Conservation (phyloP, 2,888 invertebrate genomes). For the Palloptera scutellata region DNA sequence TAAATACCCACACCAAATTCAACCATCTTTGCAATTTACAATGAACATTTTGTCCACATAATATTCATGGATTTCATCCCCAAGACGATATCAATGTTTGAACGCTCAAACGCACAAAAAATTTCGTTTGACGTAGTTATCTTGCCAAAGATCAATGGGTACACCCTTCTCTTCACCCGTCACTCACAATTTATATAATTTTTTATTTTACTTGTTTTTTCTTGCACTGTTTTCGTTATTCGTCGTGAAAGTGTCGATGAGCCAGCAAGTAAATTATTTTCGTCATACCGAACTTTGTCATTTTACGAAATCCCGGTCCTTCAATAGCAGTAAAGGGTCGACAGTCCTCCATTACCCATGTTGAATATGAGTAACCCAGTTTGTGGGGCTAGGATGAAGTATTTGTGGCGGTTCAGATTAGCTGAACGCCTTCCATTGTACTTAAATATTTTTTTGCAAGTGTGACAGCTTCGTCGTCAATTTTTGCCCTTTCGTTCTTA, state of each 20-base stretch:
- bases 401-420: slow-evolving; percentile 11
- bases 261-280: background rate
- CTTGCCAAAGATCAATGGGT: slow-evolving; percentile 1
- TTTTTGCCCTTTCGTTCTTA: no score
- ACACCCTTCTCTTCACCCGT: background rate
- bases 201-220: no score
- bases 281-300: slow-evolving; percentile 12
- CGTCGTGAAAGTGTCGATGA: no score
- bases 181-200: background rate
- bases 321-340: slow-evolving; percentile 18
- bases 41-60: no score
- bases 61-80: no score
- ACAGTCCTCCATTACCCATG: slow-evolving; percentile 18
- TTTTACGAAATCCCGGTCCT: slow-evolving; percentile 19
- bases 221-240: no score
- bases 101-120: no score
- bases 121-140: no score
- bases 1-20: no score
- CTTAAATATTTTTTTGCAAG: background rate
- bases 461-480: no score
- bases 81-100: no score
- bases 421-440: slow-evolving; percentile 1
- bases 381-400: background rate
- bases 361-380: background rate
- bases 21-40: no score